phyloP scores from a whole-genome alignment of 2,888 invertebrate genomes.

The Congeria kusceri region DNA sequence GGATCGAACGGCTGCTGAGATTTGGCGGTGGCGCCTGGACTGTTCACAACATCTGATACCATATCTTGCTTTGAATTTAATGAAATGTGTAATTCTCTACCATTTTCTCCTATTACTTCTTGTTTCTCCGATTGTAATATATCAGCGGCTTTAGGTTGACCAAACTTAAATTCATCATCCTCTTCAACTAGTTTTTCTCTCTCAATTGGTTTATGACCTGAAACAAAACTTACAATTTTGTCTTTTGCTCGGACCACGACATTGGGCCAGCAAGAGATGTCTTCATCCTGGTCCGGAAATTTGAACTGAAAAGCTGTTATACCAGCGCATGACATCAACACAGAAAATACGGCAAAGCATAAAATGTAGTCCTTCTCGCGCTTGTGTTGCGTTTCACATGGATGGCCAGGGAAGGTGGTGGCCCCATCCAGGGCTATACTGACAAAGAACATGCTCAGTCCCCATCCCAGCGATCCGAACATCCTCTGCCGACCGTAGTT shows the following conservation, averaged over 20 bases:
- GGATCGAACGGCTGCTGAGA: constrained; percentile 52
- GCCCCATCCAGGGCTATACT: constrained; percentile 95
- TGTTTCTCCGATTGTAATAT: not conserved
- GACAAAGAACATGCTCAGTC: constrained; percentile 99
- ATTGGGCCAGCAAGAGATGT: constrained; percentile 74
- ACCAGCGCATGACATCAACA: constrained; percentile 97
- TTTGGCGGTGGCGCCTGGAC: constrained; percentile 62
- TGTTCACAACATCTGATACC: constrained; percentile 78
- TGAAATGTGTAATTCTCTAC: constrained; percentile 87
- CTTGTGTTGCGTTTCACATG: constrained; percentile 92
- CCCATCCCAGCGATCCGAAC: constrained; percentile 99
- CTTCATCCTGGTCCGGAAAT: constrained; percentile 85
- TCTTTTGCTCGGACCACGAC: constrained; percentile 79
- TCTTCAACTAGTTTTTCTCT: constrained; percentile 74
- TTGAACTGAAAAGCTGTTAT: constrained; percentile 95
- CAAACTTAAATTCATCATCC: constrained; percentile 73
- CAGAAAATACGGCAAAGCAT: constrained; percentile 98
- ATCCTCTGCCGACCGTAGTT: constrained; percentile 97
- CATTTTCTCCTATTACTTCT: constrained; percentile 54
- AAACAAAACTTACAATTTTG: constrained; percentile 74
- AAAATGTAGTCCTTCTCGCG: constrained; percentile 99
- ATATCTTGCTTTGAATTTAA: constrained; percentile 75
- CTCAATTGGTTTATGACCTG: constrained; percentile 72
- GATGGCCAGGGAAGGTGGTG: constrained; percentile 96
- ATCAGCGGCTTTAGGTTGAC: constrained; percentile 38